Conservation (phyloP, 2,888 invertebrate genomes). For the Drosophila falleni region DNA sequence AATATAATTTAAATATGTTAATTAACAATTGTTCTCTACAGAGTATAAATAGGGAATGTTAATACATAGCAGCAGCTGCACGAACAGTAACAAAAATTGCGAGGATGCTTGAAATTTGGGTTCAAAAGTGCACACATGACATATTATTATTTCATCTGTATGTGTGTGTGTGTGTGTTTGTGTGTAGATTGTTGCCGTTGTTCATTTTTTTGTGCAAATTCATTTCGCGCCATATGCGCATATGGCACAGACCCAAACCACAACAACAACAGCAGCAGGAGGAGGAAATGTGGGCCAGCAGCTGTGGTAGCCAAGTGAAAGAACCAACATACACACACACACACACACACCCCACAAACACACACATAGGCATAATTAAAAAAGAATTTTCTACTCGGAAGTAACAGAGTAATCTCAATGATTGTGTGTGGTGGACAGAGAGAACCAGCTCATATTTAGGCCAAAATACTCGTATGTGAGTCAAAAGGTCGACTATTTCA, state of each 20-base stretch:
- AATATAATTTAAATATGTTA: neutral
- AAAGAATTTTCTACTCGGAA: conserved; percentile 52
- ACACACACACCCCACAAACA: conserved; percentile 5
- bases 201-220: conserved; percentile 55
- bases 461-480: conserved; percentile 48
- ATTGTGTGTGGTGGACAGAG: neutral
- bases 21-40: neutral
- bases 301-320: conserved; percentile 60
- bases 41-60: conserved; percentile 24
- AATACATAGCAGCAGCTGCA: conserved; percentile 37
- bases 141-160: conserved; percentile 64
- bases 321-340: conserved; percentile 25
- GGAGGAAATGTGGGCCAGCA: conserved; percentile 10
- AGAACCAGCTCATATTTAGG: conserved; percentile 58
- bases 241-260: conserved; percentile 69
- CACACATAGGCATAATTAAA: conserved; percentile 68
- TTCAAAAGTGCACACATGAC: conserved; percentile 74
- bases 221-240: conserved; percentile 79
- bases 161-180: conserved; percentile 8
- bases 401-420: conserved; percentile 1
- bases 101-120: conserved; percentile 28
- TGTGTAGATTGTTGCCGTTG: conserved; percentile 31
- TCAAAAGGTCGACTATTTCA: conserved; percentile 3
- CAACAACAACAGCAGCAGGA: conserved; percentile 44
- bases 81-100: conserved; percentile 25